Evolutionary conservation across 2,888 invertebrate genomes (phyloP).

Genomic region (Phrixothrix hirtus): DNA sequence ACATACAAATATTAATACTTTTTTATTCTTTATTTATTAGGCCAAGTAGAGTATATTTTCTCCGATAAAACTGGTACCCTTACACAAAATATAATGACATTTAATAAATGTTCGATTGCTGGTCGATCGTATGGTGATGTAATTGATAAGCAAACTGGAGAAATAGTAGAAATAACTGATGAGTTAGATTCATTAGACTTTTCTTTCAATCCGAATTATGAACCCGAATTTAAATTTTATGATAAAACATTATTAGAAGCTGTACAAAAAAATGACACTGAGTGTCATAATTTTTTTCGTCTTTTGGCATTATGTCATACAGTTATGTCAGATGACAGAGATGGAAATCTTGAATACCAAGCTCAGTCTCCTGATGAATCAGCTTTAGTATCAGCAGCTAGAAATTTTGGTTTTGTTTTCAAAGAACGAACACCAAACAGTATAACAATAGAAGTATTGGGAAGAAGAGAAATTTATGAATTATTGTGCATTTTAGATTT

Average conservation of each 20-base stretch:
- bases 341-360: slow-evolving; percentile 83
- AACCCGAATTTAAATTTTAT: slow-evolving; percentile 92
- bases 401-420: slow-evolving; percentile 99
- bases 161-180: slow-evolving; percentile 83
- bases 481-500: slow-evolving; percentile 97
- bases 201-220: slow-evolving; percentile 91
- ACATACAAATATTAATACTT: not conserved
- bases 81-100: slow-evolving; percentile 99
- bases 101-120: slow-evolving; percentile 97
- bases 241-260: slow-evolving; percentile 84
- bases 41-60: slow-evolving; percentile 99
- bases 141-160: slow-evolving; percentile 83
- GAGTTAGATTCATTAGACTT: slow-evolving; percentile 84
- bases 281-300: slow-evolving; percentile 87
- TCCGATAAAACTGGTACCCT: slow-evolving; percentile 99
- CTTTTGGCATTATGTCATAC: slow-evolving; percentile 96
- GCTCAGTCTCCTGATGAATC: slow-evolving; percentile 99
- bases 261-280: slow-evolving; percentile 72
- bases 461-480: slow-evolving; percentile 86
- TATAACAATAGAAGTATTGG: slow-evolving; percentile 89
- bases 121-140: slow-evolving; percentile 92
- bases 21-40: slow-evolving; percentile 51
- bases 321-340: slow-evolving; percentile 94
- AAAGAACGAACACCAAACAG: slow-evolving; percentile 89
- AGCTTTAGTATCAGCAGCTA: slow-evolving; percentile 94